These are phyloP conservation scores for Candoia aspera DNA, from an alignment of 2,113 vertebrate species.

Conservation along the genomic window DNA sequence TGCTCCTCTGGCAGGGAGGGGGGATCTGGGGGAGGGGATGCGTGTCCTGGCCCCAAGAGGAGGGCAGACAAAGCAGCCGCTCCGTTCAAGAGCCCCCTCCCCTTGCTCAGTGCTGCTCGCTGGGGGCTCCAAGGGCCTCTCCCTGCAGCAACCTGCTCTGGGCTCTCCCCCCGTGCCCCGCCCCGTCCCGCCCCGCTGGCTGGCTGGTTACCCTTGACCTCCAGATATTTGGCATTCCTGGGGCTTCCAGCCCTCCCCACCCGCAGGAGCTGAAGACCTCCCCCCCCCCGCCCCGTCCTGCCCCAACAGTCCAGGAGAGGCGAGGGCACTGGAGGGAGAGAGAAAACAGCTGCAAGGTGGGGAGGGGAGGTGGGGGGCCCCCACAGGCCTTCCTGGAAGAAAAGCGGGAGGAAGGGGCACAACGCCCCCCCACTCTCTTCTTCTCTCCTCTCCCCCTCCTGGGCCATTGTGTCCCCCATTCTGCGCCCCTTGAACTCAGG, in stretches of 20 bases:
- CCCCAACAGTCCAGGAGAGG: too few species aligned
- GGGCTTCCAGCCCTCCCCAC: not conserved
- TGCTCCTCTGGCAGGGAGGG: not conserved
- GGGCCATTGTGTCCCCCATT: too few species aligned
- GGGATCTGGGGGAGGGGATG: not conserved
- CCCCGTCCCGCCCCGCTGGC: not conserved
- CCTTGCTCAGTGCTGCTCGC: not conserved
- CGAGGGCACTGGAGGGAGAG: not conserved
- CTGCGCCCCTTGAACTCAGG: too few species aligned
- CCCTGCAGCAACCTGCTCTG: not conserved
- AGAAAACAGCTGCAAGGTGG: not conserved
- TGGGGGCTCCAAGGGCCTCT: not conserved
- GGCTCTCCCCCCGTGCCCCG: not conserved
- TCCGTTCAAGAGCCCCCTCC: not conserved
- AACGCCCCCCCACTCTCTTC: not conserved
- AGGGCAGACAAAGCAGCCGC: not conserved
- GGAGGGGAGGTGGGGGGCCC: not conserved
- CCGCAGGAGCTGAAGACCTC: not conserved
- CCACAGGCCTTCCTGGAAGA: not conserved
- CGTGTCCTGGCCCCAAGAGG: not conserved
- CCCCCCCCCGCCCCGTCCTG: not conserved
- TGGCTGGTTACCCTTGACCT: not conserved
- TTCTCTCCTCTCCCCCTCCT: too few species aligned
- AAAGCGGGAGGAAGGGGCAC: not conserved
- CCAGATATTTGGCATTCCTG: slow-evolving; percentile 17